Evolutionary conservation across 2,797 vertebrate species (phyloP).

Genomic region (Gila robusta): DNA sequence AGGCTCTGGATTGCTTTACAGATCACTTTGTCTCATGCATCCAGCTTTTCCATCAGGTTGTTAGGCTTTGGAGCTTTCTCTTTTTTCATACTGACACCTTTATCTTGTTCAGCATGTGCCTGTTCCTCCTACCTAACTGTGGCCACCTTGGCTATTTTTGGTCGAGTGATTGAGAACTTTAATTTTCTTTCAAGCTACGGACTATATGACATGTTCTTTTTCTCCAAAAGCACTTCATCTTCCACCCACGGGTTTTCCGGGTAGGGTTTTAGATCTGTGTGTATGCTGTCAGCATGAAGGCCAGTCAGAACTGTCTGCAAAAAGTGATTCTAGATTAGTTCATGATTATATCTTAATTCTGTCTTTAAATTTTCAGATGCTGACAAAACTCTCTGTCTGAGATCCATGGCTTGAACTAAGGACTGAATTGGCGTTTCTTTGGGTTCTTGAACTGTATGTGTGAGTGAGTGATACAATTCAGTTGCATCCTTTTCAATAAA

Average conservation of each 20-base stretch:
- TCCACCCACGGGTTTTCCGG: neutral
- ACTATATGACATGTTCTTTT: constrained; percentile 19
- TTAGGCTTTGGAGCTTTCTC: neutral
- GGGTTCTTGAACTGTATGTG: constrained; percentile 8
- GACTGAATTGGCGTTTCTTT: constrained; percentile 42
- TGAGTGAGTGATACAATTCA: constrained; percentile 49
- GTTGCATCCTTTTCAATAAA: constrained; percentile 54
- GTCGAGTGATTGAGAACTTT: neutral
- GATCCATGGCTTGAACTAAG: constrained; percentile 30
- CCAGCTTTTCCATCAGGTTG: constrained; percentile 38
- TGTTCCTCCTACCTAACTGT: neutral
- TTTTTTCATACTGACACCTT: neutral
- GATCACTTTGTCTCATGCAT: constrained; percentile 24
- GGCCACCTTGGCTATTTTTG: neutral
- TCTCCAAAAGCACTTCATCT: constrained; percentile 31
- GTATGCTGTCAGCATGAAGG: neutral
- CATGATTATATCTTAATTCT: neutral
- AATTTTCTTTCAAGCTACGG: neutral
- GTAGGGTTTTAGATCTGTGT: neutral
- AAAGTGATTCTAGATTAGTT: neutral
- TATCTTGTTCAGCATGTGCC: neutral
- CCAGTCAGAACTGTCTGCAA: neutral
- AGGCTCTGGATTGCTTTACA: no score
- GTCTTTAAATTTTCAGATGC: neutral
- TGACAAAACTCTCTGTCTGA: constrained; percentile 38